Percentiles rank a stretch among this genome's conserved stretches.
Evolutionary conservation across 1,140 invertebrate genomes (phyloP).

Genomic region (Drosophila quadrilineata): DNA sequence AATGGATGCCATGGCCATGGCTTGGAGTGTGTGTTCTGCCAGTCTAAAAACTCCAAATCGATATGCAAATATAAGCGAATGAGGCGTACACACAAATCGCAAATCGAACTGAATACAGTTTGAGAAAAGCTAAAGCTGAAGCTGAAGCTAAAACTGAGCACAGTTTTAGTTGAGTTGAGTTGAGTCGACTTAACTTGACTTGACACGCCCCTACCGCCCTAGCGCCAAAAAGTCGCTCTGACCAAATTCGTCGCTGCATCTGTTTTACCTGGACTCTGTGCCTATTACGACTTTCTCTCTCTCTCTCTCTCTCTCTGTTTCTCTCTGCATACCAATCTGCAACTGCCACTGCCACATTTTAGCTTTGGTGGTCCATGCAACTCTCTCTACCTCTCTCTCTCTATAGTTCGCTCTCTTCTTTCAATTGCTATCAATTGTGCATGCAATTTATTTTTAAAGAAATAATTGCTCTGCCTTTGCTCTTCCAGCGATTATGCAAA

Average conservation of each 20-base stretch:
- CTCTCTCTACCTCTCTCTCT: constrained; percentile 27
- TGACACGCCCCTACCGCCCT: constrained; percentile 40
- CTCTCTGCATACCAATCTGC: not conserved
- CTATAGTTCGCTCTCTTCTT: constrained; percentile 40
- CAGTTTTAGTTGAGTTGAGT: no score
- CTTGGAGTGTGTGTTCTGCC: constrained; percentile 58
- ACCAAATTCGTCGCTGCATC: constrained; percentile 67
- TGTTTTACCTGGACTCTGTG: constrained; percentile 45
- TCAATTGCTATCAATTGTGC: constrained; percentile 77
- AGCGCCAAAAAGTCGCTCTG: constrained; percentile 56
- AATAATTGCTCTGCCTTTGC: constrained; percentile 74
- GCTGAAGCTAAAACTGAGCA: not conserved
- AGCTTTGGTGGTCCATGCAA: constrained; percentile 63
- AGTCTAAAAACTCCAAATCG: constrained; percentile 76
- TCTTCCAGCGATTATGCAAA: constrained; percentile 76
- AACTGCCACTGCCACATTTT: constrained; percentile 3
- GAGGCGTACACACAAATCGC: constrained; percentile 75
- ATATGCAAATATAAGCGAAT: constrained; percentile 75
- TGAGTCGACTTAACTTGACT: no score
- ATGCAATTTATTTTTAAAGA: constrained; percentile 80
- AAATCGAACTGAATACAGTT: constrained; percentile 29
- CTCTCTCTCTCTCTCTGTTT: not conserved
- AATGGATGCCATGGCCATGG: constrained; percentile 15
- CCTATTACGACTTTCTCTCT: constrained; percentile 24
- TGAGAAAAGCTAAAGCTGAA: not conserved